Percentiles rank a stretch among this genome's conserved stretches.
phyloP scores from a whole-genome alignment of 2,888 invertebrate genomes.

The Agonum fuliginosum region DNA sequence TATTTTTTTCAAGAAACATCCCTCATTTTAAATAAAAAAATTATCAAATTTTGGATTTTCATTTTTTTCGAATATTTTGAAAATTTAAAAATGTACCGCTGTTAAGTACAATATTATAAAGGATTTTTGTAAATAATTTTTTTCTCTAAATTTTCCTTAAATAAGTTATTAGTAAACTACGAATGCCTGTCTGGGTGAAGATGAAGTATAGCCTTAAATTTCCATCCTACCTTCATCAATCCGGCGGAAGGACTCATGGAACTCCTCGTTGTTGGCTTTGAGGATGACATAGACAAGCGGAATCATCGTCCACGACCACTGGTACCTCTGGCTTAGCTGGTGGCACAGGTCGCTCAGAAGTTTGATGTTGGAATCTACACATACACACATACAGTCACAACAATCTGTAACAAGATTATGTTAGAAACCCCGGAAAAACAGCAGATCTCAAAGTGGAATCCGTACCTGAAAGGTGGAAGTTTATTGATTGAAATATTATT shows the following conservation, averaged over 20 bases:
- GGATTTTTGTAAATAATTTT: too few species aligned
- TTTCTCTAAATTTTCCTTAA: too few species aligned
- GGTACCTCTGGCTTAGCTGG: constrained; percentile 71
- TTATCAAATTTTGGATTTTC: too few species aligned
- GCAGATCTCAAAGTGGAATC: neutral
- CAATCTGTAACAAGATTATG: neutral
- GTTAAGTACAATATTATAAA: too few species aligned
- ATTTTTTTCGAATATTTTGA: too few species aligned
- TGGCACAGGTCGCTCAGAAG: constrained; percentile 71
- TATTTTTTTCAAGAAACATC: too few species aligned
- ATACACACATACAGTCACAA: neutral
- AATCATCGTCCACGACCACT: constrained; percentile 72
- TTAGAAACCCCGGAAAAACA: neutral
- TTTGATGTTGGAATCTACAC: constrained; percentile 43
- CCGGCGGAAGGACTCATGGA: constrained; percentile 72
- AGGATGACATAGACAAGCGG: constrained; percentile 73
- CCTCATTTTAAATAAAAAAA: too few species aligned
- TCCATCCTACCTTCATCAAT: constrained; percentile 72
- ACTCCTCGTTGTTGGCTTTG: constrained; percentile 72
- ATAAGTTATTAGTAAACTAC: constrained; percentile 6
- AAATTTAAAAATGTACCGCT: too few species aligned
- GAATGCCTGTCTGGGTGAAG: neutral
- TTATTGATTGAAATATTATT: too few species aligned
- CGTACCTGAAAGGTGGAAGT: neutral
- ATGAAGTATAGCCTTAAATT: neutral